phyloP scores from a whole-genome alignment of 2,888 invertebrate species.

The Anthophora plumipes region DNA sequence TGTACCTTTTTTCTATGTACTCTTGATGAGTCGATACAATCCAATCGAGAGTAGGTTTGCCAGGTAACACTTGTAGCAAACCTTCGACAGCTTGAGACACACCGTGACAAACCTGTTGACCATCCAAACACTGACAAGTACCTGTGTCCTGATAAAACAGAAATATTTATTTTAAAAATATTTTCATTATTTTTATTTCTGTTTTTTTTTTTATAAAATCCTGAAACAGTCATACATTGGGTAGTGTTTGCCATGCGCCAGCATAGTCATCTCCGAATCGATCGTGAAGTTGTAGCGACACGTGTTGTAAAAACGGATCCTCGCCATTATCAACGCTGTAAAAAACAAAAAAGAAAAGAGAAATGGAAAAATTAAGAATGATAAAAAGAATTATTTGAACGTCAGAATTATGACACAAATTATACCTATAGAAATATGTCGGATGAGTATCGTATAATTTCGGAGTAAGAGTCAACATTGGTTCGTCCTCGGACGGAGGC shows the following conservation, averaged over 20 bases:
- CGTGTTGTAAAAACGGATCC: conserved; percentile 76
- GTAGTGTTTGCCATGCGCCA: conserved; percentile 78
- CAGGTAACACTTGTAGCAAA: conserved; percentile 82
- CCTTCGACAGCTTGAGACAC: conserved; percentile 78
- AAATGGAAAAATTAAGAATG: too few species aligned
- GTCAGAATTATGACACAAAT: too few species aligned
- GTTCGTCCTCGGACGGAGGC: conserved; percentile 88
- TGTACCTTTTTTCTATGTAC: conserved; percentile 86
- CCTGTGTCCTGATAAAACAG: conserved; percentile 84
- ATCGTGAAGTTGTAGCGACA: conserved; percentile 78
- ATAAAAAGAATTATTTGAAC: too few species aligned
- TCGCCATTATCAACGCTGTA: conserved; percentile 75
- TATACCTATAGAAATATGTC: conserved; percentile 84
- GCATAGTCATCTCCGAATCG: conserved; percentile 79
- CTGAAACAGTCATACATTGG: conserved; percentile 73
- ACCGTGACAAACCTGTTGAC: conserved; percentile 82
- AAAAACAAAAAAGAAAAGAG: neutral
- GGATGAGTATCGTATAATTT: conserved; percentile 85
- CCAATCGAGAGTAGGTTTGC: conserved; percentile 85
- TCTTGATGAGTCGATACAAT: conserved; percentile 85
- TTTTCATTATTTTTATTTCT: neutral
- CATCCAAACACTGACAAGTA: conserved; percentile 84
- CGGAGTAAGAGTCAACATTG: conserved; percentile 85
- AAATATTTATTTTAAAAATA: neutral
- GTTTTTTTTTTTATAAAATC: neutral